Conservation (phyloP, 2,888 invertebrate genomes). For the Phengaris arion region DNA sequence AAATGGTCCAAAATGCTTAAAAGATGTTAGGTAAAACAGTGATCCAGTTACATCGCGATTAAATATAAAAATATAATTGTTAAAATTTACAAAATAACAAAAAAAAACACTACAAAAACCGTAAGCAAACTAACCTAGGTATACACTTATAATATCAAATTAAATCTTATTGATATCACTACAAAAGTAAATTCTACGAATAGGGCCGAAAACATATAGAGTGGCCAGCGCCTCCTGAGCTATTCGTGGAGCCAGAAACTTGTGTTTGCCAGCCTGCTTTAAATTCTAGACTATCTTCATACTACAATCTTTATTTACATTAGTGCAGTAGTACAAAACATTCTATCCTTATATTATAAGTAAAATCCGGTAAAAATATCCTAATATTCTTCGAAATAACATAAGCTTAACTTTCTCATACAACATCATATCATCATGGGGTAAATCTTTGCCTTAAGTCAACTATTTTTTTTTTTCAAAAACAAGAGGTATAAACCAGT, state of each 20-base stretch:
- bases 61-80: constrained; percentile 59
- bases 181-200: constrained; percentile 68
- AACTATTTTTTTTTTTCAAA: constrained; percentile 59
- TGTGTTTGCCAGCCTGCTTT: constrained; percentile 50
- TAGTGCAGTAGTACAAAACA: constrained; percentile 34
- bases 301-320: constrained; percentile 54
- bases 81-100: constrained; percentile 76
- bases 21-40: constrained; percentile 54
- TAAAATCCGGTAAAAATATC: constrained; percentile 36
- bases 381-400: constrained; percentile 34
- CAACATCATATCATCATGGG: constrained; percentile 57
- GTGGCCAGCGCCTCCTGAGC: constrained; percentile 68
- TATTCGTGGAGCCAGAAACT: constrained; percentile 52
- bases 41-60: constrained; percentile 65
- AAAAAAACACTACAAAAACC: constrained; percentile 66
- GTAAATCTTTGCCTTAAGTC: constrained; percentile 62
- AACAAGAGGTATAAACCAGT: constrained; percentile 73
- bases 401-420: constrained; percentile 44
- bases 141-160: constrained; percentile 72
- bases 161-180: constrained; percentile 71
- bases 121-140: constrained; percentile 69
- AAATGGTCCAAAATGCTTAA: constrained; percentile 55
- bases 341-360: constrained; percentile 31
- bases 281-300: constrained; percentile 46
- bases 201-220: constrained; percentile 79